Evolutionary conservation across 2,113 vertebrate genomes (phyloP).

Genomic region (Heliornis fulica): DNA sequence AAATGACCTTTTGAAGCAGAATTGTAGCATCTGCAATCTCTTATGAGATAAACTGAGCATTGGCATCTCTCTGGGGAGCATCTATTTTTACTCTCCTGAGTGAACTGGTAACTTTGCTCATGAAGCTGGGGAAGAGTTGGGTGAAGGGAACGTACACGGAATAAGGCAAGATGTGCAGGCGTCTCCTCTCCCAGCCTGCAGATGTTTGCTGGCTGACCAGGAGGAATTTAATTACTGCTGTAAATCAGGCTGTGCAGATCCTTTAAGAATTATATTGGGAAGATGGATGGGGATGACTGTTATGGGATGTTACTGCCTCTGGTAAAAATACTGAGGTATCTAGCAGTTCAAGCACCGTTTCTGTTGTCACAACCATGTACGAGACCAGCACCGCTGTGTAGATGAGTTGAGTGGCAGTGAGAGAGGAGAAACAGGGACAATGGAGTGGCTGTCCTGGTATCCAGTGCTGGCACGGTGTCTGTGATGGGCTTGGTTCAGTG

Average conservation of each 20-base stretch:
- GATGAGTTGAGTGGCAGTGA: not conserved
- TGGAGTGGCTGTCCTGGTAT: not conserved
- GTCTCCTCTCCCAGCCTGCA: not conserved
- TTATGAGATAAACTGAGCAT: not conserved
- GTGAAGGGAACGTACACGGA: not conserved
- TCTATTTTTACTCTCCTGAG: not conserved
- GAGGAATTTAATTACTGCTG: not conserved
- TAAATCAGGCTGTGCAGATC: not conserved
- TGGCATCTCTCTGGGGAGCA: not conserved
- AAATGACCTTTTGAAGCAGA: not conserved
- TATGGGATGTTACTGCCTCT: not conserved
- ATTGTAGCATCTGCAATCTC: not conserved
- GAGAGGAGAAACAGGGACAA: not conserved
- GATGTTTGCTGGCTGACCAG: not conserved
- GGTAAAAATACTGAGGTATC: not conserved
- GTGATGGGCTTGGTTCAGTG: not conserved
- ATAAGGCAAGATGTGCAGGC: not conserved
- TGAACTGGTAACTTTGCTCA: not conserved
- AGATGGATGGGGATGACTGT: not conserved
- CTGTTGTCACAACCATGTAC: not conserved
- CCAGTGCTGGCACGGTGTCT: not conserved
- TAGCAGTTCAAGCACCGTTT: not conserved
- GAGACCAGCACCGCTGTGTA: not conserved
- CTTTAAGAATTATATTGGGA: not conserved
- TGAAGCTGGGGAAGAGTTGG: not conserved